phyloP scores from a whole-genome alignment of 2,113 vertebrate genomes.

The Megaleporinus macrocephalus region DNA sequence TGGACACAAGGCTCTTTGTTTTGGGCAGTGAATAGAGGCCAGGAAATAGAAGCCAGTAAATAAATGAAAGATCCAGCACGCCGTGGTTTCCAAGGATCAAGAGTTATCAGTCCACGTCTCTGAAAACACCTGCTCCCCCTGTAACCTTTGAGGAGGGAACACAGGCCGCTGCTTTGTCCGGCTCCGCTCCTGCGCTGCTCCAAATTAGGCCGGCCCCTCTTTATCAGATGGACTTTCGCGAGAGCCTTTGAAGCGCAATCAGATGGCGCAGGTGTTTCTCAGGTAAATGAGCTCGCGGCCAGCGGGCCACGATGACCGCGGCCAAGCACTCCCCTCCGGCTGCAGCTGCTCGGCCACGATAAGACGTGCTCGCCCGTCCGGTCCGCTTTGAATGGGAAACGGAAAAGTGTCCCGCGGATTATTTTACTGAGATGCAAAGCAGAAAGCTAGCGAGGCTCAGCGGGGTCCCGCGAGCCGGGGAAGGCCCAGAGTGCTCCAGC shows the following conservation, averaged over 20 bases:
- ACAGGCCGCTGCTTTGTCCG: not conserved
- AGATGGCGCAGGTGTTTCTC: constrained; percentile 43
- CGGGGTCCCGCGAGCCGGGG: not conserved
- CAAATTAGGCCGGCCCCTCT: constrained; percentile 13
- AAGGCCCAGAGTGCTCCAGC: not conserved
- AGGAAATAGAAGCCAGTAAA: constrained; percentile 37
- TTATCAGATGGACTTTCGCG: constrained; percentile 49
- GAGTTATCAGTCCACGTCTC: constrained; percentile 19
- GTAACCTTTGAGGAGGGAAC: constrained; percentile 34
- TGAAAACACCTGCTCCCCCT: constrained; percentile 25
- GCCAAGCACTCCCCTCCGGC: constrained; percentile 35
- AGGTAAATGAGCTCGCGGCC: constrained; percentile 40
- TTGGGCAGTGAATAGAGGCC: constrained; percentile 8
- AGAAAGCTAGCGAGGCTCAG: not conserved
- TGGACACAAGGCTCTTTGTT: constrained; percentile 13
- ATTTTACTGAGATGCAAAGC: constrained; percentile 46
- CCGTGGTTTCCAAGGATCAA: constrained; percentile 17
- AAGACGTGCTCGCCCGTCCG: constrained; percentile 4
- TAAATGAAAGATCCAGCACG: constrained; percentile 1
- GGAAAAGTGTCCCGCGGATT: constrained; percentile 13
- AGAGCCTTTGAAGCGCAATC: constrained; percentile 37
- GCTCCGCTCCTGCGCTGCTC: constrained; percentile 11
- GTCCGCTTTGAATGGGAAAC: constrained; percentile 39
- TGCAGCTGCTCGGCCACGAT: constrained; percentile 25
- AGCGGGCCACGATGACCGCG: constrained; percentile 18